Evolutionary conservation across 2,113 vertebrate species (phyloP), one percentile per base, ranked within the genome.

Genomic region (Zosterops hypoxanthus): DNA sequence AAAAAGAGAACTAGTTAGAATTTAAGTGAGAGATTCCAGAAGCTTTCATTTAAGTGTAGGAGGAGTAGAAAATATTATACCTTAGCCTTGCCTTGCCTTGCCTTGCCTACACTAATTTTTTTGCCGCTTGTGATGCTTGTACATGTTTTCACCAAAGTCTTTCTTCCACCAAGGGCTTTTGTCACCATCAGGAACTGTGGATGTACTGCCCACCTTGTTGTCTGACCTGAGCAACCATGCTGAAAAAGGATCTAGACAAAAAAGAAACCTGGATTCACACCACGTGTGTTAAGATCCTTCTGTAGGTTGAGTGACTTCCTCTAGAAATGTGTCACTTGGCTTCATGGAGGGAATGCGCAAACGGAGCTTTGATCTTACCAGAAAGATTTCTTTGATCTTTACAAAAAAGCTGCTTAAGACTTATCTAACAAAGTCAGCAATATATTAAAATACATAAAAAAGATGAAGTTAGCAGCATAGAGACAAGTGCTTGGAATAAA

Each of bases 241-340:
- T 49, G 34, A 16, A 34, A 75, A 19, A 24, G 5, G 9, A 28
- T 8, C 17, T 3, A 16, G 6, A 3, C 0, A 7, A 33, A 84
- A 82, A 29, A 56, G 3, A 23, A 52, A 18, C 2, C 2, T 1
- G 0, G 44, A 70, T 70, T 70, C n/a, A 34, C 21, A 44, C 1
- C 6, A 13, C 0, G 1, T 14, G 11, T 36, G 5, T 11, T 18
- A 33, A 55, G 5, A 14, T 68, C 13, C 7, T 52, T 49, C 33
- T 53, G 21, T 36, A 49, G 4, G 4, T 8, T 36, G 25, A 42
- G 20, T 21, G 20, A 28, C 6, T 34, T 33, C 2, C 6, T 50
- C 22, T 80, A 24, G n/a, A 75, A 61, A 75, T 5, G 0, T 33
- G 26, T 47, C 12, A 7, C 36, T 34, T 47, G 4, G 8, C 34